Evolutionary conservation across 1,140 invertebrate species (phyloP).

Genomic region (Teleopsis dalmanni): DNA sequence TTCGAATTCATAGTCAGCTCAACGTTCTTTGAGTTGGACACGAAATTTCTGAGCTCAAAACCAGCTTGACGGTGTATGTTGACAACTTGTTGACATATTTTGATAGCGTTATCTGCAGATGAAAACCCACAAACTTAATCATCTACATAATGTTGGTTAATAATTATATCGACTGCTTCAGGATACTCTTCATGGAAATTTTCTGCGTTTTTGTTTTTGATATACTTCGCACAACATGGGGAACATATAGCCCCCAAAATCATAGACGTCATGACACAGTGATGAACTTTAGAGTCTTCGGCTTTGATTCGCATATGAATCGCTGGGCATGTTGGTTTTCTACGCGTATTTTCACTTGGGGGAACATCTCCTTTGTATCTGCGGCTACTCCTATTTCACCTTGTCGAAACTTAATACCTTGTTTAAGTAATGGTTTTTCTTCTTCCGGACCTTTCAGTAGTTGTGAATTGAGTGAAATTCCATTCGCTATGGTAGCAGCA

Average conservation of each 20-base stretch:
- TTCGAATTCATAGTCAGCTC: constrained; percentile 5
- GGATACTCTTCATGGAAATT: constrained; percentile 15
- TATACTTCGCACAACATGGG: constrained; percentile 21
- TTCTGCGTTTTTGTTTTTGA: constrained; percentile 26
- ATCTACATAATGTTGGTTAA: constrained; percentile 37
- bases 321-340: constrained; percentile 25
- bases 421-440: constrained; percentile 20
- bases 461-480: constrained; percentile 21
- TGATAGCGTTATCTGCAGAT: constrained; percentile 10
- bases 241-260: constrained; percentile 34
- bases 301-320: constrained; percentile 33
- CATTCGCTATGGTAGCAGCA: constrained; percentile 18
- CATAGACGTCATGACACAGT: constrained; percentile 28
- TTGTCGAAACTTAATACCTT: constrained; percentile 32
- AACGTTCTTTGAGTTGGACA: constrained; percentile 12
- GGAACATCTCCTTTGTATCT: constrained; percentile 44
- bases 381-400: constrained; percentile 20
- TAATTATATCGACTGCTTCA: constrained; percentile 21
- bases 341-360: constrained; percentile 24
- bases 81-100: constrained; percentile 14
- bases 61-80: constrained; percentile 12
- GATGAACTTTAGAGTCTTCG: constrained; percentile 1
- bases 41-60: constrained; percentile 20
- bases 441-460: constrained; percentile 28
- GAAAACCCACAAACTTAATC: constrained; percentile 29